Evolutionary conservation across 2,888 invertebrate species (phyloP).

Genomic region (Agrotis clavis): DNA sequence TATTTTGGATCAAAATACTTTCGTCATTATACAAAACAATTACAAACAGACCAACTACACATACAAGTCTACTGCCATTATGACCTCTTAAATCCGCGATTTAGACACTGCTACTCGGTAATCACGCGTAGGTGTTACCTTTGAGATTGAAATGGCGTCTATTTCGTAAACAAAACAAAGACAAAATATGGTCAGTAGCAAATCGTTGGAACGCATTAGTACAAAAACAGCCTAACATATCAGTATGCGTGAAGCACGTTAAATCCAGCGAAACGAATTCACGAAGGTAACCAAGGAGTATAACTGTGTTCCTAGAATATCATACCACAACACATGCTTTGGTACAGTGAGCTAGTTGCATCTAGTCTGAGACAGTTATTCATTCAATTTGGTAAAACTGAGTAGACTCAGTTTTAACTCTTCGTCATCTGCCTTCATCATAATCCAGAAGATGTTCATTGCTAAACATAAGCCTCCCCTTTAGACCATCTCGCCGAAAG

Average conservation of each 20-base stretch:
- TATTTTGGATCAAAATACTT: not conserved
- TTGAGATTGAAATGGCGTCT: slow-evolving; percentile 25
- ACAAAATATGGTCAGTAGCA: slow-evolving; percentile 44
- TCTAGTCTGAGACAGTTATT: not conserved
- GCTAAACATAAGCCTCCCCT: no score
- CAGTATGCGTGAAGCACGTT: slow-evolving; percentile 50
- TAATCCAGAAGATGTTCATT: no score
- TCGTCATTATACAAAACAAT: not conserved
- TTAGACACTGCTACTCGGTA: slow-evolving; percentile 19
- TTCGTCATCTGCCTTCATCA: no score
- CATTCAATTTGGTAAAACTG: no score
- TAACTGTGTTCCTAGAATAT: slow-evolving; percentile 22
- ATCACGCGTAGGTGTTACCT: slow-evolving; percentile 44
- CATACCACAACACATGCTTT: not conserved
- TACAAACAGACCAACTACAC: not conserved
- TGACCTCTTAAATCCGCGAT: slow-evolving; percentile 16
- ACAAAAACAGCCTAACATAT: slow-evolving; percentile 49
- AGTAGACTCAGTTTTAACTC: no score
- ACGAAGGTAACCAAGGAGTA: slow-evolving; percentile 36
- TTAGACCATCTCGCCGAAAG: no score
- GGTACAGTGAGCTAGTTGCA: not conserved
- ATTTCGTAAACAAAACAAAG: slow-evolving; percentile 51
- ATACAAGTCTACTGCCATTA: not conserved
- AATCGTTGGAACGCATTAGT: slow-evolving; percentile 48
- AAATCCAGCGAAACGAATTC: slow-evolving; percentile 53